Evolutionary conservation across 2,113 vertebrate species (phyloP), one percentile per base, ranked within the genome.

Genomic region (Dinomys branickii): DNA sequence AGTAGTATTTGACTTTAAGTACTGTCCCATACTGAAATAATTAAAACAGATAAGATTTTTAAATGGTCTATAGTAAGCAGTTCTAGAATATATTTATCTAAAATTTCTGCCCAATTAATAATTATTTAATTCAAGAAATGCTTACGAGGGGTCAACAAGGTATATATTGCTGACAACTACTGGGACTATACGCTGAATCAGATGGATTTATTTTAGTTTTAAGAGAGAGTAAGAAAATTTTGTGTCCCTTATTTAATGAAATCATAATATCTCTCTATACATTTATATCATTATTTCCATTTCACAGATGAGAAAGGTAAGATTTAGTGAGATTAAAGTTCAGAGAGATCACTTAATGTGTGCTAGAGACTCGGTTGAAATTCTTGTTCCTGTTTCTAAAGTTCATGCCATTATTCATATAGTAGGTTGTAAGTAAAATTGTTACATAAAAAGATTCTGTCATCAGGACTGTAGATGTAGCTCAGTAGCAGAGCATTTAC

Each of bases 101-200:
- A 87, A 65, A 81, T 75, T 52, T 14, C 84, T 58, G n/a, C 19
- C 26, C 16, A 85, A 85, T 58, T 86, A 94, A 71, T 44, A 75
- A 69, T 91, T 93, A 89, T 91, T 89, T 94, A 85, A 86, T 88
- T 95, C 47, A 84, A 44, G 50, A 67, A 88, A 83, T 44, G 89
- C 24, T 59, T 94, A 91, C 2, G 9, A 85, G 28, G 14, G 9
- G 8, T 2, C n/a, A 61, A 44, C 14, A 73, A 95, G 69, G 10
- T 38, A 89, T 38, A 89, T 1, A 35, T 5, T n/a, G 33, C 54
- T 92, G 59, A 75, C 38, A 90, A 58, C 7, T 77, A 83, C 1
- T 91, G 52, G 19, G 20, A 83, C 35, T 81, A 95, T 44, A 91
- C 65, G 93, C 4, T 81, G 67, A 90, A 56, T 80, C 71, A 95